Evolutionary conservation across 2,797 vertebrate species (phyloP).

Genomic region (Artibeus lituratus): DNA sequence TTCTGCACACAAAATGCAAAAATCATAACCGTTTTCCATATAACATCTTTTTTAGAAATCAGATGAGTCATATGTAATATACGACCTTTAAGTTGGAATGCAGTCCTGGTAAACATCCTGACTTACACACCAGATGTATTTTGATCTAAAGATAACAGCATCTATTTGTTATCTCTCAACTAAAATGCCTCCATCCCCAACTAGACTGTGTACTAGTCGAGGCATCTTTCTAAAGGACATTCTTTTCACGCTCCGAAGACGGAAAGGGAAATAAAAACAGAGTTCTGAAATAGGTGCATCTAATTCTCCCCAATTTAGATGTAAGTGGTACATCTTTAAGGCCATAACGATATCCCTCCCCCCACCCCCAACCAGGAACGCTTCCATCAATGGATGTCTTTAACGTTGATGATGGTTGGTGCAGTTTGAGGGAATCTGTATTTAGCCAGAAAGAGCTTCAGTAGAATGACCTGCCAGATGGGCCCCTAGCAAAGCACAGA

Average conservation of each 20-base stretch:
- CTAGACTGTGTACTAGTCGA: neutral
- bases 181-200: neutral
- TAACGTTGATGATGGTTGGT: constrained; percentile 74
- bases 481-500: constrained; percentile 86
- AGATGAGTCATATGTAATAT: neutral
- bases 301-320: constrained; percentile 77
- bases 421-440: constrained; percentile 80
- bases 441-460: constrained; percentile 82
- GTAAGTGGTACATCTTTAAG: constrained; percentile 70
- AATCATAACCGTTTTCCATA: neutral
- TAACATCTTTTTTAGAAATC: neutral
- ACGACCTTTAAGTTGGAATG: neutral
- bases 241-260: constrained; percentile 21
- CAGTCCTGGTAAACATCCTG: neutral
- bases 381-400: constrained; percentile 75
- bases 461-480: constrained; percentile 89
- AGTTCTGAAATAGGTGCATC: constrained; percentile 67
- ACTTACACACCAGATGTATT: neutral
- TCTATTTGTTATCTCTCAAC: neutral
- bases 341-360: constrained; percentile 27
- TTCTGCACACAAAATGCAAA: neutral
- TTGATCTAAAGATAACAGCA: neutral
- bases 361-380: constrained; percentile 30
- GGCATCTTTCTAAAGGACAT: constrained; percentile 28
- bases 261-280: constrained; percentile 61